Percentiles rank a stretch among this genome's conserved stretches.
Conservation (phyloP, 2,888 invertebrate genomes). For the Eupithecia abbreviata region DNA sequence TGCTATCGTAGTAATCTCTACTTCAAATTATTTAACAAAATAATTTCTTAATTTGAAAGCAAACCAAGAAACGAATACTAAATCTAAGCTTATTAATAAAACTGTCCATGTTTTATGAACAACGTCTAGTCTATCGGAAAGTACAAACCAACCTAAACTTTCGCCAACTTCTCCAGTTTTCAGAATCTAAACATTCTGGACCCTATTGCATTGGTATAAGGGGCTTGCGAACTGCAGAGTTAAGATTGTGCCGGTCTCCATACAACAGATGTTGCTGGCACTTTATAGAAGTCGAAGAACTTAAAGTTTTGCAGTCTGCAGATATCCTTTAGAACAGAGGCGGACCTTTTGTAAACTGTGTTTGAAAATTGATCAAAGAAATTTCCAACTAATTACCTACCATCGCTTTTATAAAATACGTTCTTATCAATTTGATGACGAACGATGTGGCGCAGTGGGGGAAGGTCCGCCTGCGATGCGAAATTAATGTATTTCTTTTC, state of each 20-base stretch:
- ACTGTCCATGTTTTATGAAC: conserved; percentile 68
- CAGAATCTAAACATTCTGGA: conserved; percentile 36
- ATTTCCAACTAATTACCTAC: neutral
- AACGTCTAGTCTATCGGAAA: conserved; percentile 64
- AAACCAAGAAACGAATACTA: conserved; percentile 6
- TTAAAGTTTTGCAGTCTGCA: conserved; percentile 64
- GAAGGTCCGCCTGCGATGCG: no score
- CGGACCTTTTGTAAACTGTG: neutral
- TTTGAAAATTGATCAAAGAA: neutral
- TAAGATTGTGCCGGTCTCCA: conserved; percentile 62
- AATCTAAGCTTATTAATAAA: conserved; percentile 34
- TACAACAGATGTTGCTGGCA: conserved; percentile 78
- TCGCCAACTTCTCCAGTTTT: conserved; percentile 37
- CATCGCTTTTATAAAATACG: neutral
- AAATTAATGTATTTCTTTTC: neutral
- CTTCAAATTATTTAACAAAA: neutral
- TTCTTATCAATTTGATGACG: no score
- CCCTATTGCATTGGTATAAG: conserved; percentile 44
- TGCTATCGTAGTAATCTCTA: no score
- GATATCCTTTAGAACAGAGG: conserved; percentile 15
- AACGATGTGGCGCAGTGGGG: no score
- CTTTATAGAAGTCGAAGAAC: conserved; percentile 68
- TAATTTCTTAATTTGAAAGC: neutral
- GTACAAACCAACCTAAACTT: conserved; percentile 68
- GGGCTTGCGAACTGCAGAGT: conserved; percentile 29